These are phyloP conservation scores for Zele albiditarsus DNA, from an alignment of 2,888 invertebrate species.

Conservation along the genomic window DNA sequence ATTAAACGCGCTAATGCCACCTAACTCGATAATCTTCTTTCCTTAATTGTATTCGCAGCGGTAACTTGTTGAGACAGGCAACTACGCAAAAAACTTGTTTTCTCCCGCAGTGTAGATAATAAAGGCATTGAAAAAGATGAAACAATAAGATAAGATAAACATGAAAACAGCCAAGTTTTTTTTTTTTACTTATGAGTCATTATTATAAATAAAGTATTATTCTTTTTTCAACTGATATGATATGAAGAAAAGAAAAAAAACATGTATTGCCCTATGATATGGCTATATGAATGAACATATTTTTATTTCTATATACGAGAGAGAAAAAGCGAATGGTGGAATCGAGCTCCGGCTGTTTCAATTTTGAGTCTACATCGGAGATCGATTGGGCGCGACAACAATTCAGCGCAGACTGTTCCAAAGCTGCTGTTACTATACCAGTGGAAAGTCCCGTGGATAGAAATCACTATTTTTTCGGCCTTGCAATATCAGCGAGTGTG, in stretches of 20 bases:
- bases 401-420: constrained; percentile 39
- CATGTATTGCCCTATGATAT: neutral
- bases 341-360: constrained; percentile 23
- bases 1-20: constrained; percentile 53
- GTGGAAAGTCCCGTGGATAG: neutral
- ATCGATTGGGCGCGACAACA: constrained; percentile 39
- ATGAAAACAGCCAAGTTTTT: too few species aligned
- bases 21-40: constrained; percentile 56
- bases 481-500: constrained; percentile 68
- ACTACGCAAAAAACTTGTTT: constrained; percentile 44
- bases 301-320: neutral
- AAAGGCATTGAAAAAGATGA: constrained; percentile 4
- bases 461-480: constrained; percentile 44
- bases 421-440: constrained; percentile 21
- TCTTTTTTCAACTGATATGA: neutral
- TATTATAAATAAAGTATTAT: neutral
- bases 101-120: constrained; percentile 20
- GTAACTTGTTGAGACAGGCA: constrained; percentile 38
- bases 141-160: too few species aligned
- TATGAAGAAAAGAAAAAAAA: constrained; percentile 5
- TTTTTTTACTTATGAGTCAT: neutral
- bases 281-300: neutral
- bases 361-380: constrained; percentile 38
- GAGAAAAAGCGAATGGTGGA: constrained; percentile 2
- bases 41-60: constrained; percentile 52